Base-by-base conservation (phyloP, 92 coral and sea anemone genomes). In the Muricea muricata region DNA sequence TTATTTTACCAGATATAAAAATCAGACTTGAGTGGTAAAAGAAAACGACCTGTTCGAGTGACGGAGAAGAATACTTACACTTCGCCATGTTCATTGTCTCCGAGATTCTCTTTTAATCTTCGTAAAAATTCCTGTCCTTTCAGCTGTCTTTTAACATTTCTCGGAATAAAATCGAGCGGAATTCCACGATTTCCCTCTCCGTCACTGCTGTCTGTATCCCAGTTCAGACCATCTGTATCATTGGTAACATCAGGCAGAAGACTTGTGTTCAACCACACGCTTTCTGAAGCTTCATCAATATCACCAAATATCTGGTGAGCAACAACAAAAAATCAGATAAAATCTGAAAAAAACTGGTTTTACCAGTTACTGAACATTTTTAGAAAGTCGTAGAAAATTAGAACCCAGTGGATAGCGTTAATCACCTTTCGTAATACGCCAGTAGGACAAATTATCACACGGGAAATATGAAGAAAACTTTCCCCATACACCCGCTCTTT, bases 81-180 rank as follows among this genome's bases (percentile, higher is more conserved):
- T 75, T 86, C 85, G 7, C 82, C 86, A 52, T 78, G 85, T 26
- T 72, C 84, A 40, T 84, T 86, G n/a, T 89, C 94, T 30, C 75
- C 46, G 54, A 93, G 61, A 67, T 89, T 91, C 7, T 79, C 78
- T 78, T 90, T 91, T 41, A 95, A 73, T 58, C 97, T 88, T 61
- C 87, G 78, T 4, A 95, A 45, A 78, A 95, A 95, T 73, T 95
- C 98, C 60, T 93, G 94, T 1, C 98, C 97, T 60, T 93, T 95
- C 35, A 80, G 82, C 66, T 77, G 88, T 58, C 88, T 93, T 28
- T 78, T 84, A 18, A 79, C 39, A 58, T 87, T 90, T 20, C 57
- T 68, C 17, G 92, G 87, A 31, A 88, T 79, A 25, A 83, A 47
- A 42, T 87, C 89, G 86, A 63, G 18, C 1, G 71, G 32, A 18